These are phyloP conservation scores for Platyscelio sp. DNA, from an alignment of 2,888 invertebrate genomes.

Conservation along the genomic window DNA sequence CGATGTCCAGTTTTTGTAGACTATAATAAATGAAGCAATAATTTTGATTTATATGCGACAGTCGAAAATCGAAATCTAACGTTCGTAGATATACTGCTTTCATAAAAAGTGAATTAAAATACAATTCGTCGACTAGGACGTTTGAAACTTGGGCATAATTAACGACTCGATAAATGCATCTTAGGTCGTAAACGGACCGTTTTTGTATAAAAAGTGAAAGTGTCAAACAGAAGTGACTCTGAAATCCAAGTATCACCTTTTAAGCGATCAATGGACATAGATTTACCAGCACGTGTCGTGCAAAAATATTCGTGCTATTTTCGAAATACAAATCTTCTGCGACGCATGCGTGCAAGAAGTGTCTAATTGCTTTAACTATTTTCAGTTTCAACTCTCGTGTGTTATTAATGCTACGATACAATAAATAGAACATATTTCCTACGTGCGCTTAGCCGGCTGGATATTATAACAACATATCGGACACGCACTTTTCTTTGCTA, in stretches of 20 bases:
- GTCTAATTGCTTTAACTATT: constrained; percentile 68
- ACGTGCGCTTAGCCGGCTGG: constrained; percentile 44
- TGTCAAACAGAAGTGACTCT: constrained; percentile 3
- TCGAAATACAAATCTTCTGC: constrained; percentile 58
- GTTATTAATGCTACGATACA: constrained; percentile 66
- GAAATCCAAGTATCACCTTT: constrained; percentile 41
- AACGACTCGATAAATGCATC: no score
- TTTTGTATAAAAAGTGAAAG: constrained; percentile 31
- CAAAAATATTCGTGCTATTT: constrained; percentile 68
- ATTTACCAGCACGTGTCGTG: constrained; percentile 58
- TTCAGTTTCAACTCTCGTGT: constrained; percentile 54
- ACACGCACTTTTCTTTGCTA: constrained; percentile 11
- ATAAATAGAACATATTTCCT: constrained; percentile 68
- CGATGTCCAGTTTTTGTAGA: no score
- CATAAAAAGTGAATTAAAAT: no score
- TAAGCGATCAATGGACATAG: constrained; percentile 65
- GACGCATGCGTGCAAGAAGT: constrained; percentile 62
- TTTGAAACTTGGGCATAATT: no score
- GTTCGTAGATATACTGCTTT: no score
- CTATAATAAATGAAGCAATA: no score
- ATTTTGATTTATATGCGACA: no score
- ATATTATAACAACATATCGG: constrained; percentile 42
- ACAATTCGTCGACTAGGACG: no score
- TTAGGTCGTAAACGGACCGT: no score
- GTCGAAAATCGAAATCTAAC: no score